These are phyloP conservation scores for Gambusia affinis DNA, from an alignment of 2,113 vertebrate genomes.

Conservation along the genomic window DNA sequence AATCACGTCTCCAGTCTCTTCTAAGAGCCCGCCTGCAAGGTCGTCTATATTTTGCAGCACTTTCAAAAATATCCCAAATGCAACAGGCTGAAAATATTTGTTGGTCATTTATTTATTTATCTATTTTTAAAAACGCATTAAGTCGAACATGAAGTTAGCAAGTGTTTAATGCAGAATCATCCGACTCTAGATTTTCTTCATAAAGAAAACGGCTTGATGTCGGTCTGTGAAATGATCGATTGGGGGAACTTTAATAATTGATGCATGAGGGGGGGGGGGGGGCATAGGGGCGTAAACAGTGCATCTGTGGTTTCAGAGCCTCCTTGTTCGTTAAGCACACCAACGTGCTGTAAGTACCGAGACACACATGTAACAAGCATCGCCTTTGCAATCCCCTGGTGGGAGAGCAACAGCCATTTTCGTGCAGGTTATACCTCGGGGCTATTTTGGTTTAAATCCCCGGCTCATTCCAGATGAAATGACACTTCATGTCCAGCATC, in stretches of 20 bases:
- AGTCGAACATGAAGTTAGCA: constrained; percentile 53
- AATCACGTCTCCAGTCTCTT: constrained; percentile 33
- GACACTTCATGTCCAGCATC: constrained; percentile 49
- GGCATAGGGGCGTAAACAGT: constrained; percentile 67
- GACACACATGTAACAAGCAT: constrained; percentile 58
- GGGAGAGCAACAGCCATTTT: constrained; percentile 74
- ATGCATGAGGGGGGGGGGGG: constrained; percentile 70
- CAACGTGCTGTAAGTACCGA: constrained; percentile 70
- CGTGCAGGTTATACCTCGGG: constrained; percentile 63
- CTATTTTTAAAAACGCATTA: constrained; percentile 7
- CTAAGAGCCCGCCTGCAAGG: constrained; percentile 6
- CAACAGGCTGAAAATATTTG: constrained; percentile 8
- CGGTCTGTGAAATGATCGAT: constrained; percentile 80
- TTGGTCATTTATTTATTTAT: constrained; percentile 26
- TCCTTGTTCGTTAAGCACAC: constrained; percentile 76
- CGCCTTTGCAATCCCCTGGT: constrained; percentile 66
- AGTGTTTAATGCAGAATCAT: constrained; percentile 70
- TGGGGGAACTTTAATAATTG: constrained; percentile 81
- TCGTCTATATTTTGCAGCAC: constrained; percentile 2
- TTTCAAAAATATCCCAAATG: constrained; percentile 22
- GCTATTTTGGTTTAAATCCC: constrained; percentile 66
- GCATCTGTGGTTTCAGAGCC: constrained; percentile 76
- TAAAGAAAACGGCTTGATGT: constrained; percentile 70
- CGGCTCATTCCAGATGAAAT: constrained; percentile 48
- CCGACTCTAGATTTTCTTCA: constrained; percentile 59